Evolutionary conservation across 1,140 invertebrate species (phyloP), one percentile per base, ranked within the genome.

Genomic region (Acromyrmex heyeri): DNA sequence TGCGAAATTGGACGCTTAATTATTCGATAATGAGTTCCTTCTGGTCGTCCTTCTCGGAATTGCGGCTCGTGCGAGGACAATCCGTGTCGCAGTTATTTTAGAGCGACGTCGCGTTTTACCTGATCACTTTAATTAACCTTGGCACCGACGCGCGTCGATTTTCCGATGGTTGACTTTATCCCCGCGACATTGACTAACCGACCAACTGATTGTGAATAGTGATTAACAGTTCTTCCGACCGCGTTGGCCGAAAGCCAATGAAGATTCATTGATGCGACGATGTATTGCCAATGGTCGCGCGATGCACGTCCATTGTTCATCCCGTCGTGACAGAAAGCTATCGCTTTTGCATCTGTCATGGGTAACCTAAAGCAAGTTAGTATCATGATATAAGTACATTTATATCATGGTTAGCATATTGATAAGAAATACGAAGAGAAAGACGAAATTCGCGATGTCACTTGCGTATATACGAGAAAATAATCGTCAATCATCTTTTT

Each of bases 51-150:
- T 62, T 48, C 55, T 18, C 62, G 4, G 30, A 64, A 27, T 64
- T 44, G 2, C 1, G 2, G 0, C 44, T 57, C 21, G n/a, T 12
- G 12, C 38, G n/a, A 64, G 59, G 21, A 62, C 59, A 10, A 64
- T 67, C 14, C n/a, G 12, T 38, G 64, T 38, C 27, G 62, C 44
- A 34, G n/a, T 86, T 88, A 91, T 86, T 91, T 85, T 55, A 59
- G 59, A 81, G 4, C 48, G 7, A 3, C 59, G 10, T n/a, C 24
- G 62, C 7, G 65, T 59, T 34, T 73, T 61, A 61, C 38, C 34
- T 48, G 75, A 3, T 24, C 65, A 34, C 30, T 75, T 76, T 90
- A 90, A 91, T 91, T 87, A 85, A 88, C 87, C 90, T 91, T 91
- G 90, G 72, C 53, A 44, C 3, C 27, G 85, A 87, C 24, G 73